phyloP scores from a whole-genome alignment of 2,888 invertebrate species.

The Cacoxenus indagator region DNA sequence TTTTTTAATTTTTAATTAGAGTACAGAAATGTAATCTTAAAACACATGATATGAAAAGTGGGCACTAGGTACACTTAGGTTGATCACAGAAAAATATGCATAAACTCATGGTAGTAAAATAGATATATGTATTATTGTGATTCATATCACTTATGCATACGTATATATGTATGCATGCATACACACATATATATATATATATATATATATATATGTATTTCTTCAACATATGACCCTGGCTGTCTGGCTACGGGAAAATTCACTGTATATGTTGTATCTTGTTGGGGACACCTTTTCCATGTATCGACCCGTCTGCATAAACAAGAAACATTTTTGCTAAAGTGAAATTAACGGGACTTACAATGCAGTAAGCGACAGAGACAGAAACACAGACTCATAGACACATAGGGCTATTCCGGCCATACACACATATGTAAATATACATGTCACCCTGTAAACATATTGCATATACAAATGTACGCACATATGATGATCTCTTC shows the following conservation, averaged over 20 bases:
- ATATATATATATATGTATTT: background rate
- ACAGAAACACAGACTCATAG: background rate
- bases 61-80: too few species aligned
- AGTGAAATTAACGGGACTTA: conserved; percentile 62
- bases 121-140: conserved; percentile 14
- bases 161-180: background rate
- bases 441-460: conserved; percentile 8
- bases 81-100: too few species aligned
- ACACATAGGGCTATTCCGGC: conserved; percentile 14
- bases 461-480: conserved; percentile 4
- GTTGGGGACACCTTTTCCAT: background rate
- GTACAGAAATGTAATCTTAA: too few species aligned
- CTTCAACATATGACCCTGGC: background rate
- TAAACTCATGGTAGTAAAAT: conserved; percentile 36
- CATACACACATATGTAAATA: background rate
- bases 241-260: background rate
- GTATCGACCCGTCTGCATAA: conserved; percentile 35
- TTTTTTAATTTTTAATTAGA: too few species aligned
- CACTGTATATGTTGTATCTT: background rate
- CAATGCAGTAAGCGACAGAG: conserved; percentile 8
- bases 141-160: too few species aligned
- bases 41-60: too few species aligned
- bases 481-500: conserved; percentile 19
- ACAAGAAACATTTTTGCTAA: conserved; percentile 66
- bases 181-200: background rate